Base-by-base conservation (phyloP, 1,140 invertebrate species). In the Drosophila seguyi region DNA sequence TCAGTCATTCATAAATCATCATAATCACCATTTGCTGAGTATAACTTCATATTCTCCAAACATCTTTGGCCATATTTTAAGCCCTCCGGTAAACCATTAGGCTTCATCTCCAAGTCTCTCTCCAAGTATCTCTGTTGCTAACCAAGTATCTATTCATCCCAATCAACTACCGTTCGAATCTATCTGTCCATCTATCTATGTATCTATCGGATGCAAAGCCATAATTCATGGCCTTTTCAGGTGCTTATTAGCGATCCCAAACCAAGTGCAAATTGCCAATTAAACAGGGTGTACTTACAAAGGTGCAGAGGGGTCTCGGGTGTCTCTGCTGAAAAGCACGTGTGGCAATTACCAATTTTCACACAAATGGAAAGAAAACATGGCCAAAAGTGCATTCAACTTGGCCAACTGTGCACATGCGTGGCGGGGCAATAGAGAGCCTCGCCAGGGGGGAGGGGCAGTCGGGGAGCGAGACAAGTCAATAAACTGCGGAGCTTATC, bases 331-430 rank as follows among this genome's bases (percentile, higher is more conserved):
- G n/a, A n/a, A n/a, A n/a, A n/a, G 86, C 85, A 90, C 85, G 85
- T 90, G 85, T 78, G 75, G 86, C 79, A 79, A 90, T 90, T 90
- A 75, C 81, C 78, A 79, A 88, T 90, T 90, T 84, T 76, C 48
- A 34, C 66, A 67, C 22, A 45, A 71, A 71, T 66, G 81, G 57
- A 78, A 67, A 75, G 78, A 79, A 60, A 34, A 63, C 85, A 90
- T 90, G 74, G 85, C 78, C 85, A 90, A 90, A 87, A 75, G 73
- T 90, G 81, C 85, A 90, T 72, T 72, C 68, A 72, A 72, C 85
- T 78, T 90, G 74, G 85, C 78, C 85, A 88, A 90, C 85, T 71
- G 73, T 81, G 78, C 85, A 81, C 81, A 90, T 88, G 85, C 84
- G 85, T 88, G 76, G 85, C 47, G 25, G 48, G 25, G 48, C 38